Base-by-base conservation (phyloP, 2,888 invertebrate genomes). In the Eugnorisma glareosa region DNA sequence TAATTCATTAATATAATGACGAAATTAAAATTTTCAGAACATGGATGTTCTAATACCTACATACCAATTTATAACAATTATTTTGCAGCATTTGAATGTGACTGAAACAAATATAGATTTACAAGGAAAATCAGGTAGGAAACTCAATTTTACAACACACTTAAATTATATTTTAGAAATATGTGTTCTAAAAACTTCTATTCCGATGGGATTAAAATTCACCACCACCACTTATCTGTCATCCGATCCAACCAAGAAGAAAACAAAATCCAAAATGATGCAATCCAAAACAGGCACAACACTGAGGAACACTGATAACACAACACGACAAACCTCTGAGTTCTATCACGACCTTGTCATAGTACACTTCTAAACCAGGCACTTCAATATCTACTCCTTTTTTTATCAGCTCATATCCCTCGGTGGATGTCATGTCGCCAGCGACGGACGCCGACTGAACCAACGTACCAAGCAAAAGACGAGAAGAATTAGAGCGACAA, bases 261-360 rank as follows among this genome's bases (percentile, higher is more conserved):
- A 77, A 72, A 75, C 11, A 54, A 84, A 79, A 69, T 77, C 73
- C 68, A 69, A 73, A 63, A 68, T 66, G 64, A 70, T 54, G 67
- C 74, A 84, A 83, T 87, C 79, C 81, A 77, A 61, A 79, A 64
- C 24, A 67, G 61, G 75, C 86, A 87, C 73, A 81, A 64, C 87
- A 88, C 83, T 81, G 67, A 76, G 81, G 28, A 68, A 75, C 81
- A 86, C 81, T 84, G 69, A 82, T 80, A 81, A 85, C 87, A 89
- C 86, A 86, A 74, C 85, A 87, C 86, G 85, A 95, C 95, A 90
- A 94, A 97, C 97, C 97, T 97, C 97, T 94, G 31, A 97, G 94
- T 91, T 97, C 97, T 82, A 94, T 88, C 80, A 97, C 97, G 77
- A 97, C 96, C 93, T 97, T 97, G 90, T 97, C 97, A 91, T 97